Evolutionary conservation across 1,140 invertebrate species (phyloP).

Genomic region (Polypedilum pembai): DNA sequence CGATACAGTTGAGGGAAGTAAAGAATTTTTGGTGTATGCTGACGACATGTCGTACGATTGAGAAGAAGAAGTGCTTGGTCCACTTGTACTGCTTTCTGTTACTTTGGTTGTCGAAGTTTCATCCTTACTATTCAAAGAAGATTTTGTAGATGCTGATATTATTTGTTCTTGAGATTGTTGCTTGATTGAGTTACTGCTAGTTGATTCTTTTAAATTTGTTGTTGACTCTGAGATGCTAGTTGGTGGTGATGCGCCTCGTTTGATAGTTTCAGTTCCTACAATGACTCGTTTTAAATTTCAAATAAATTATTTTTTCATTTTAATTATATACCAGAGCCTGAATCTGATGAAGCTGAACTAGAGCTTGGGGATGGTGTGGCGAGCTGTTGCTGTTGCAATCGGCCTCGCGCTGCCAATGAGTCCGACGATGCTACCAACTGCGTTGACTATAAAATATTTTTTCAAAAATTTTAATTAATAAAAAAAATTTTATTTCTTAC

Average conservation of each 20-base stretch:
- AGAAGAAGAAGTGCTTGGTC: constrained; percentile 3
- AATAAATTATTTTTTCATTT: neutral
- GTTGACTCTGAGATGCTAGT: constrained; percentile 37
- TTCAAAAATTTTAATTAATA: neutral
- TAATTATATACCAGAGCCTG: constrained; percentile 38
- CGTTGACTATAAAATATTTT: constrained; percentile 41
- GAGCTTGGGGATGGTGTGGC: constrained; percentile 45
- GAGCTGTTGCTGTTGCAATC: constrained; percentile 44
- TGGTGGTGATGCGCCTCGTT: constrained; percentile 42
- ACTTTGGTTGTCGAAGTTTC: neutral
- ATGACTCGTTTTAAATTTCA: neutral
- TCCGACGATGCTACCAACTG: constrained; percentile 44
- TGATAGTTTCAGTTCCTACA: constrained; percentile 43
- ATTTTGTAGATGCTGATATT: neutral
- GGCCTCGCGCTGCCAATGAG: constrained; percentile 43
- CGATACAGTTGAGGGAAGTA: constrained; percentile 1
- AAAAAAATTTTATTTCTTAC: constrained; percentile 35
- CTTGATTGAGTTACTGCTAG: constrained; percentile 39
- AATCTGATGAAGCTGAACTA: constrained; percentile 43
- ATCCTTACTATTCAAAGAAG: neutral
- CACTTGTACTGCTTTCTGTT: constrained; percentile 23
- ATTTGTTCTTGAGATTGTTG: constrained; percentile 22
- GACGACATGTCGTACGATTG: constrained; percentile 18
- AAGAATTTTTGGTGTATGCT: constrained; percentile 17
- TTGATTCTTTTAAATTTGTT: constrained; percentile 40